Evolutionary conservation across 2,888 invertebrate species (phyloP).

Genomic region (Imbricaverruca yamaguchii): DNA sequence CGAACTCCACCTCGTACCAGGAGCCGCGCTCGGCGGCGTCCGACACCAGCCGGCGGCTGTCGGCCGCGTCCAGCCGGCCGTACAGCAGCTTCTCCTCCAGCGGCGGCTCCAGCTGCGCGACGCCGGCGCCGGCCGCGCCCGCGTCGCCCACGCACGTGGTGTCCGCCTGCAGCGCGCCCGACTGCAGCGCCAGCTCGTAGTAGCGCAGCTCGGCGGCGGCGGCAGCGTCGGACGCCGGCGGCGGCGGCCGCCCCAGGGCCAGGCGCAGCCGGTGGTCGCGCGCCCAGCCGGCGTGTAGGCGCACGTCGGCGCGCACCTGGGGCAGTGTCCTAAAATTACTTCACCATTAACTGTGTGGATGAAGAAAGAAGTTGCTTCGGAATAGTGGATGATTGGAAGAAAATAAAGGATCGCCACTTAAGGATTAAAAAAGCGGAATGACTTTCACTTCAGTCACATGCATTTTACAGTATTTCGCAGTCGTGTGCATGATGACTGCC

Average conservation of each 20-base stretch:
- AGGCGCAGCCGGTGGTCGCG: background rate
- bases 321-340: no score
- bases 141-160: background rate
- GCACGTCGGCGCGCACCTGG: background rate
- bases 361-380: no score
- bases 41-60: background rate
- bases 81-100: background rate
- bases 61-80: background rate
- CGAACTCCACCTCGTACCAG: conserved; percentile 13
- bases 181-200: background rate
- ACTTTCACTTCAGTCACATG: no score
- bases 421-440: no score
- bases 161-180: background rate
- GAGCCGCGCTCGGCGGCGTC: conserved; percentile 3
- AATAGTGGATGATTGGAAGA: no score
- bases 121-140: background rate
- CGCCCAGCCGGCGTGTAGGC: background rate
- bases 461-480: no score
- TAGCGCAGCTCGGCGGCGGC: background rate
- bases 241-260: background rate
- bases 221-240: background rate
- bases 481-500: no score
- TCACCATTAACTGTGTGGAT: no score
- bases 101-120: background rate
- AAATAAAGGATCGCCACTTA: no score